Percentiles rank a stretch among this genome's conserved stretches.
phyloP scores from a whole-genome alignment of 2,113 vertebrate species.

The Electrona antarctica region DNA sequence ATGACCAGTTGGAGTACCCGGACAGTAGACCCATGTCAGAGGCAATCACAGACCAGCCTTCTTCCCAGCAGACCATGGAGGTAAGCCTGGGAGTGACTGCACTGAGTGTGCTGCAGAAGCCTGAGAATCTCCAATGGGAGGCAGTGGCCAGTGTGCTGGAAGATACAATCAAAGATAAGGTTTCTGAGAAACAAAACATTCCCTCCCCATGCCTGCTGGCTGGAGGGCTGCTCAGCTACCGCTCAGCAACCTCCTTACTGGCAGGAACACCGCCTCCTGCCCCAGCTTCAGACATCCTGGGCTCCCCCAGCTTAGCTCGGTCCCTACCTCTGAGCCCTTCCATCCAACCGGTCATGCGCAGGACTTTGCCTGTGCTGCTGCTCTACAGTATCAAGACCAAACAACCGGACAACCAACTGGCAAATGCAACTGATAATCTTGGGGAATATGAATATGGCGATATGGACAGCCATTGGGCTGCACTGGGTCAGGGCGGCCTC shows the following conservation, averaged over 20 bases:
- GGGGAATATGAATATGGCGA: conserved; percentile 83
- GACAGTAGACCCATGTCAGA: conserved; percentile 98
- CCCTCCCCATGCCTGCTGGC: conserved; percentile 97
- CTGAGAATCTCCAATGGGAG: conserved; percentile 98
- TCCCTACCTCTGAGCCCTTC: conserved; percentile 82
- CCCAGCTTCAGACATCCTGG: conserved; percentile 76
- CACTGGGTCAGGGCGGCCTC: too few species aligned
- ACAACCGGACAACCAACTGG: conserved; percentile 99
- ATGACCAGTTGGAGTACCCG: conserved; percentile 97
- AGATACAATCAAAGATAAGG: conserved; percentile 97
- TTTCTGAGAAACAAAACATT: conserved; percentile 96
- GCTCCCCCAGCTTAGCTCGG: conserved; percentile 90
- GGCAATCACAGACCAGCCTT: conserved; percentile 89
- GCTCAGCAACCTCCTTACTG: conserved; percentile 85
- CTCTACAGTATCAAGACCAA: conserved; percentile 97
- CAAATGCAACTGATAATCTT: conserved; percentile 89
- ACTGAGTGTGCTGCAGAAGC: conserved; percentile 95
- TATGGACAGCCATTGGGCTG: conserved; percentile 76
- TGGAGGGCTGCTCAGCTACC: conserved; percentile 94
- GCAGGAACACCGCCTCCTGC: conserved; percentile 82
- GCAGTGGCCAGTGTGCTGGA: conserved; percentile 97
- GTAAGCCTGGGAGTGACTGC: conserved; percentile 93
- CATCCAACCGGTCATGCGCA: conserved; percentile 81
- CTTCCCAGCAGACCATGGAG: conserved; percentile 93
- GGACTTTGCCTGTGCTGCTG: conserved; percentile 94